Conservation (phyloP, 2,113 vertebrate species). For the Platycercus adscitus region DNA sequence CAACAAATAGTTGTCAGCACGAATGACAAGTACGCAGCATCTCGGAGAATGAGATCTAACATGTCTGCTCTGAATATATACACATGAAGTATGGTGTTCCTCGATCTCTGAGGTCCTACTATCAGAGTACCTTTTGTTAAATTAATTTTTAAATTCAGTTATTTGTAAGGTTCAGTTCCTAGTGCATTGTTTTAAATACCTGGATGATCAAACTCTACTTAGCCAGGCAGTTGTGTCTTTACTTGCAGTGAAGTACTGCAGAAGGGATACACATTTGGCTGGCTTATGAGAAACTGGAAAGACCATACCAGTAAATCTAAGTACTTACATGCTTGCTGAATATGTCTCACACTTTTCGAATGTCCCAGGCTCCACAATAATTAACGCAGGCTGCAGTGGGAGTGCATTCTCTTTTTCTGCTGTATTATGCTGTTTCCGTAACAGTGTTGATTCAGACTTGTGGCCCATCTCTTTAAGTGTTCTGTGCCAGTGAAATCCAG, state of each 20-base stretch:
- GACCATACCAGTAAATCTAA: fast-evolving
- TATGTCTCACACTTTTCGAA: not conserved
- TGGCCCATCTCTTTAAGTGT: not conserved
- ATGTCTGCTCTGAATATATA: fast-evolving
- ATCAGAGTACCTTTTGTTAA: not conserved
- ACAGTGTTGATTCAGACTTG: not conserved
- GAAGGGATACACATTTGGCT: fast-evolving
- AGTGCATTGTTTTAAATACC: not conserved
- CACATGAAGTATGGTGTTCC: not conserved
- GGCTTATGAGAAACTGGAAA: not conserved
- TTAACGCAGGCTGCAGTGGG: not conserved
- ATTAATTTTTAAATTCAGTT: not conserved
- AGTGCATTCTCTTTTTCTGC: not conserved
- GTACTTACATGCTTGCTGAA: not conserved
- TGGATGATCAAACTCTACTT: not conserved
- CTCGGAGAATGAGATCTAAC: not conserved
- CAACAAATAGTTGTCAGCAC: not conserved
- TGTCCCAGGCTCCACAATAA: not conserved
- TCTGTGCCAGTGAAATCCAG: not conserved
- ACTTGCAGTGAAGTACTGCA: not conserved
- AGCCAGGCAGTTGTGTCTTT: not conserved
- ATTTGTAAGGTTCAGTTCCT: not conserved
- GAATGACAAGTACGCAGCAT: fast-evolving
- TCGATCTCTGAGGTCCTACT: not conserved
- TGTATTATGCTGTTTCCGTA: not conserved